Evolutionary conservation across 2,113 vertebrate species (phyloP).

Genomic region (Sceloporus tristichus): DNA sequence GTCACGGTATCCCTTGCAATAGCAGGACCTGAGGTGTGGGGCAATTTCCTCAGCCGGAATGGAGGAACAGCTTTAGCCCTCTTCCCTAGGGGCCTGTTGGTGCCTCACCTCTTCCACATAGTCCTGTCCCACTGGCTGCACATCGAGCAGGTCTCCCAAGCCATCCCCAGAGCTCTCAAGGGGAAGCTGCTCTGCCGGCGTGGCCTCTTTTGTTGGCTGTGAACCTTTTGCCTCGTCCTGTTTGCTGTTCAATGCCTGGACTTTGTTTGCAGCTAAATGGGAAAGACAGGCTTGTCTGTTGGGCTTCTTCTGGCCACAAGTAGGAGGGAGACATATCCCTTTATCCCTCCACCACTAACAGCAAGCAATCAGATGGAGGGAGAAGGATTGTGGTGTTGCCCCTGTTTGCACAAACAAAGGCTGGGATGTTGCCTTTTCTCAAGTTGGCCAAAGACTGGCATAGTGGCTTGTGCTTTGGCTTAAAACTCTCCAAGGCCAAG

Average conservation of each 20-base stretch:
- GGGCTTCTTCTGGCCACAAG: background rate
- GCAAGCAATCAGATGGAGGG: background rate
- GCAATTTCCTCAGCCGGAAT: no score
- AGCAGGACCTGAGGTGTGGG: no score
- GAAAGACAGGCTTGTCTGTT: background rate
- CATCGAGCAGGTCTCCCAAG: conserved; percentile 62
- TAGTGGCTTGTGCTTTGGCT: no score
- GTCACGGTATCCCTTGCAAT: no score
- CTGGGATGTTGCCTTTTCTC: no score
- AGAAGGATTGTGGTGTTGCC: background rate
- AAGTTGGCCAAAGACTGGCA: no score
- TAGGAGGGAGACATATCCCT: background rate
- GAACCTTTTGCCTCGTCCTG: conserved; percentile 62
- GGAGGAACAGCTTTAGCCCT: no score
- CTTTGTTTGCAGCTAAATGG: conserved; percentile 47
- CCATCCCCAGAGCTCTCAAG: conserved; percentile 58
- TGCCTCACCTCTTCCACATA: conserved; percentile 81
- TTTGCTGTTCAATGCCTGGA: background rate
- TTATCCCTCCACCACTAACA: no score
- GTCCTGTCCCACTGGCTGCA: conserved; percentile 79
- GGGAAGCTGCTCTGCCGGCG: conserved; percentile 56
- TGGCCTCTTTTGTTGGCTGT: conserved; percentile 56
- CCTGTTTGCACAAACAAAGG: background rate
- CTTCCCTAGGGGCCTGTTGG: no score
- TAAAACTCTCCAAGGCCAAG: no score